phyloP scores from a whole-genome alignment of 1,140 invertebrate genomes.

The Cydia fagiglandana region DNA sequence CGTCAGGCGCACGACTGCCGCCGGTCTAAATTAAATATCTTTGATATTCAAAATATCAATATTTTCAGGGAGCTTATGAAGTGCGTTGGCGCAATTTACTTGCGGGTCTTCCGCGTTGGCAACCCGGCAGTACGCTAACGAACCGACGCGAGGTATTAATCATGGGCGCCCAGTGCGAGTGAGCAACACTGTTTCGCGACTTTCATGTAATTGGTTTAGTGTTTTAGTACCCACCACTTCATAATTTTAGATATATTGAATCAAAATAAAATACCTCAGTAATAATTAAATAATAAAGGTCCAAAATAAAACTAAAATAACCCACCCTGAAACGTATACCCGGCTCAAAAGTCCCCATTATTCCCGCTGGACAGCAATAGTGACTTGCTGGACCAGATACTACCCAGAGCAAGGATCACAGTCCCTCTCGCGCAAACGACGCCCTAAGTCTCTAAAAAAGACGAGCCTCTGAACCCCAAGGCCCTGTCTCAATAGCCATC shows the following conservation, averaged over 20 bases:
- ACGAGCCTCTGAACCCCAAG: too few species aligned
- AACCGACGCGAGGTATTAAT: conserved; percentile 41
- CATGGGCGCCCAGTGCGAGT: conserved; percentile 26
- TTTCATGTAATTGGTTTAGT: conserved; percentile 27
- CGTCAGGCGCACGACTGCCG: conserved; percentile 54
- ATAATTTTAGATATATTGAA: background rate
- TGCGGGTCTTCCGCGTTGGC: conserved; percentile 66
- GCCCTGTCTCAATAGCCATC: too few species aligned
- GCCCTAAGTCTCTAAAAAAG: too few species aligned
- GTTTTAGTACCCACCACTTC: background rate
- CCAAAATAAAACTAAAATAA: too few species aligned
- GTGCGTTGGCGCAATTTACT: conserved; percentile 52
- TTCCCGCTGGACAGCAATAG: too few species aligned
- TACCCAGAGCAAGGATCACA: too few species aligned
- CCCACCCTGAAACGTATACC: too few species aligned
- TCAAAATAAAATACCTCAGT: too few species aligned
- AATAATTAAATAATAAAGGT: too few species aligned
- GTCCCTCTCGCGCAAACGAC: too few species aligned
- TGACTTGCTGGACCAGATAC: too few species aligned
- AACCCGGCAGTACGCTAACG: conserved; percentile 53
- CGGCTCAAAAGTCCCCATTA: too few species aligned
- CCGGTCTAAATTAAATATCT: conserved; percentile 72
- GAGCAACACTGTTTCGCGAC: conserved; percentile 38
- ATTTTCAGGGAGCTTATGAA: conserved; percentile 70
- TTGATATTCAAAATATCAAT: conserved; percentile 76